Conservation (phyloP, 1,140 invertebrate species). For the Cephus cinctus region DNA sequence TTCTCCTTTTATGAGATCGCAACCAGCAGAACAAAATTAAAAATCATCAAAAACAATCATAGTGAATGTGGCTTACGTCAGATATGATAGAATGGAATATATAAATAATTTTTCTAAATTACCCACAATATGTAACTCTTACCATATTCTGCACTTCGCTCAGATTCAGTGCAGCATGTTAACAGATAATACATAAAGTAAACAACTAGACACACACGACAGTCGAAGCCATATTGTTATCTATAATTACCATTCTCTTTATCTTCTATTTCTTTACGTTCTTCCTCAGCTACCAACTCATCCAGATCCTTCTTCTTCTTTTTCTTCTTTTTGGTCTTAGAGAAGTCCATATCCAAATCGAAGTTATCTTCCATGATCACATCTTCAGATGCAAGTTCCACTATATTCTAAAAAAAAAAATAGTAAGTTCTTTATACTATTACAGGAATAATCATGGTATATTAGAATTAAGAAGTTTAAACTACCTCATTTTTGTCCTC, state of each 20-base stretch:
- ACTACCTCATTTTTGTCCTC: constrained; percentile 61
- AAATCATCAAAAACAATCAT: too few relatives aligned
- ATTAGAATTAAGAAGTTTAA: too few relatives aligned
- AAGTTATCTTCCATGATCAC: constrained; percentile 70
- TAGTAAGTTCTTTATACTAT: too few relatives aligned
- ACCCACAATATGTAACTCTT: constrained; percentile 49
- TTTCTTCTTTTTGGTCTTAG: constrained; percentile 89
- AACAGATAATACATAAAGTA: constrained; percentile 54
- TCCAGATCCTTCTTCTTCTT: constrained; percentile 88
- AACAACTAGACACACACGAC: constrained; percentile 35
- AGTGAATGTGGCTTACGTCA: too few relatives aligned
- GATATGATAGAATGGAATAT: too few relatives aligned
- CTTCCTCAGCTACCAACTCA: constrained; percentile 76
- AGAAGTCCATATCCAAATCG: constrained; percentile 82
- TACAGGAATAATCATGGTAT: too few relatives aligned
- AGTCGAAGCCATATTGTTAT: constrained; percentile 9
- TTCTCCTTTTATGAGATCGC: too few relatives aligned
- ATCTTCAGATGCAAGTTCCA: constrained; percentile 59
- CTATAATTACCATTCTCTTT: constrained; percentile 75
- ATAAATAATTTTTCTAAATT: too few relatives aligned
- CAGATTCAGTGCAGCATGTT: constrained; percentile 67
- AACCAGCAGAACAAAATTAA: too few relatives aligned
- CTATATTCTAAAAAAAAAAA: constrained; percentile 47
- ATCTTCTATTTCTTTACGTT: constrained; percentile 69
- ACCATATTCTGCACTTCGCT: constrained; percentile 62